phyloP scores from a whole-genome alignment of 37 sponge, comb jelly and placozoan genomes.

The Ephydatia muelleri region DNA sequence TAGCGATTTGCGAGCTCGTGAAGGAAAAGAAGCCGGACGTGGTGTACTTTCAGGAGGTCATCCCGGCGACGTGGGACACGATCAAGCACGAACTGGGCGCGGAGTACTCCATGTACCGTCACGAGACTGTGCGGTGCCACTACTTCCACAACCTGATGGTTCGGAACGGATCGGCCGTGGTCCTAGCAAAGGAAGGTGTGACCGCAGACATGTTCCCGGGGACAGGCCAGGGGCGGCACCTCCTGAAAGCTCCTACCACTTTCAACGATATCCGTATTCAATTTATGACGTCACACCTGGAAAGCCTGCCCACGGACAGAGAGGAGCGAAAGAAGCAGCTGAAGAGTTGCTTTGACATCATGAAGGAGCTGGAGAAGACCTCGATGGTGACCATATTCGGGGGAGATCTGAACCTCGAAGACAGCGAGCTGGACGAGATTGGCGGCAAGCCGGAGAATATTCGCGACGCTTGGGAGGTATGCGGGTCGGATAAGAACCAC shows the following conservation, averaged over 20 bases:
- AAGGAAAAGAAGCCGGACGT: background rate
- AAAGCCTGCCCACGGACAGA: background rate
- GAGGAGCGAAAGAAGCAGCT: constrained; percentile 7
- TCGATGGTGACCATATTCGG: background rate
- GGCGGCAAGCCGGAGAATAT: background rate
- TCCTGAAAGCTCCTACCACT: background rate
- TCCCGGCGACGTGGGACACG: background rate
- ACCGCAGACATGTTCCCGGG: background rate
- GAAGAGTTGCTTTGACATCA: background rate
- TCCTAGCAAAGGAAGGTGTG: background rate
- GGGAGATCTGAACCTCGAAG: constrained; percentile 6
- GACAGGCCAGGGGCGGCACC: background rate
- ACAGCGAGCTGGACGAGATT: background rate
- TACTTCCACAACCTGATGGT: constrained; percentile 2
- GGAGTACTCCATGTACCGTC: background rate
- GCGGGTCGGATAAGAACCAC: too few relatives aligned
- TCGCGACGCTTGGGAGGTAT: background rate
- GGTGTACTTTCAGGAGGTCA: constrained; percentile 5
- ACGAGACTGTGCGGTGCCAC: background rate
- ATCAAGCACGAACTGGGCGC: background rate
- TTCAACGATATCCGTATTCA: background rate
- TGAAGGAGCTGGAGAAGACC: background rate
- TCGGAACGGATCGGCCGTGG: background rate
- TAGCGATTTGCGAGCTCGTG: background rate
- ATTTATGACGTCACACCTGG: constrained; percentile 21